Percentiles rank a stretch among this genome's conserved stretches.
Conservation (phyloP, 2,888 invertebrate genomes). For the Drosophila vallismaia region DNA sequence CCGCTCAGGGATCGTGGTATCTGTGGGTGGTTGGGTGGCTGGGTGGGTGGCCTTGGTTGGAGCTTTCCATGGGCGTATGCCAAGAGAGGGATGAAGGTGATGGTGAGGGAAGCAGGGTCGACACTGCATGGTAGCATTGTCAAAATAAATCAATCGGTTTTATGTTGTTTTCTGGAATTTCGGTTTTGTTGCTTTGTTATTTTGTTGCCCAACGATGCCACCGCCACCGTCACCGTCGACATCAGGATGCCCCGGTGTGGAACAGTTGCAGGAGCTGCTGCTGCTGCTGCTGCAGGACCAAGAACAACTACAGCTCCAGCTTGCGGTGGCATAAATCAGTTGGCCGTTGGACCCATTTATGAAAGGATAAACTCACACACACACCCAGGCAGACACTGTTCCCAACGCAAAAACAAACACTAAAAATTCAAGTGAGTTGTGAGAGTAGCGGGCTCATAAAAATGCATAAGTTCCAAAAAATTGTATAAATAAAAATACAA, state of each 20-base stretch:
- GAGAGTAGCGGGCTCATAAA: conserved; percentile 57
- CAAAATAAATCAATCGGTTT: conserved; percentile 83
- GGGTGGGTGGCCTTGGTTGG: neutral
- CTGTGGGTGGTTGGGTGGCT: conserved; percentile 1
- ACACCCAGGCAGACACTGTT: conserved; percentile 16
- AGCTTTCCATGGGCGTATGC: neutral
- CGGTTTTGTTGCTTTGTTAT: conserved; percentile 77
- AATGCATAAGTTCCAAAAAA: conserved; percentile 66
- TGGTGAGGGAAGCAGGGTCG: conserved; percentile 8
- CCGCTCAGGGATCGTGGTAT: conserved; percentile 38
- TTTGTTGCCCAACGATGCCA: conserved; percentile 40
- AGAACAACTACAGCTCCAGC: conserved; percentile 55
- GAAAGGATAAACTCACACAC: conserved; percentile 73
- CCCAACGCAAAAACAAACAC: neutral
- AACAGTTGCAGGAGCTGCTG: conserved; percentile 24
- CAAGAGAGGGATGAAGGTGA: neutral
- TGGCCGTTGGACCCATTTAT: conserved; percentile 76
- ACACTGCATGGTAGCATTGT: conserved; percentile 77
- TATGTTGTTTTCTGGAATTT: conserved; percentile 81
- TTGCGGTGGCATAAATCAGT: conserved; percentile 79
- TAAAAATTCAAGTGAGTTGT: neutral
- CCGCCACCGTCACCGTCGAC: conserved; percentile 40
- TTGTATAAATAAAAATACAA: conserved; percentile 71
- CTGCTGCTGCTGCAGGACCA: conserved; percentile 42
- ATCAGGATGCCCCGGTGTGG: conserved; percentile 57